Percentiles rank a stretch among this genome's conserved stretches.
These are phyloP conservation scores for Porites cylindrica DNA, from an alignment of 92 coral and sea anemone genomes.

Conservation along the genomic window DNA sequence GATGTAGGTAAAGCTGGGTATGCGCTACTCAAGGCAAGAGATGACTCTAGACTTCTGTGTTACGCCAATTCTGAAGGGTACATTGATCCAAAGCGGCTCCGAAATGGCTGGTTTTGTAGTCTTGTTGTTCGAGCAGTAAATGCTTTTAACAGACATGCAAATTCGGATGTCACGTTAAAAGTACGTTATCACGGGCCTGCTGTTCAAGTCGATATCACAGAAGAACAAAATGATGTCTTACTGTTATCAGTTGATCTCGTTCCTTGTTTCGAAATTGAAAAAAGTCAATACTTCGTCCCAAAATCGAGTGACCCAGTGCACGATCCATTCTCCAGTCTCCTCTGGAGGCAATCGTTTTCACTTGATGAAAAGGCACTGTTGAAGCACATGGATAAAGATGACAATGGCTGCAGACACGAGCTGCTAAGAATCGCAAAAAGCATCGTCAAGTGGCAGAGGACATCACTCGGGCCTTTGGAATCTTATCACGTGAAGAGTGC, in stretches of 20 bases:
- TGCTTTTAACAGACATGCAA: neutral
- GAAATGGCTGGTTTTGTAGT: conserved; percentile 59
- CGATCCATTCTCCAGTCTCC: conserved; percentile 8
- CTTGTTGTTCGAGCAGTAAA: conserved; percentile 48
- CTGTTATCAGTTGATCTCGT: conserved; percentile 70
- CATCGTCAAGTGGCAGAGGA: conserved; percentile 51
- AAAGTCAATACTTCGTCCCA: conserved; percentile 60
- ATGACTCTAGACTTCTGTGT: conserved; percentile 33
- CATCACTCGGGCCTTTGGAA: conserved; percentile 57
- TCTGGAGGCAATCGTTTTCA: conserved; percentile 72
- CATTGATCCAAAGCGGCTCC: conserved; percentile 52
- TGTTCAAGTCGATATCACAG: conserved; percentile 28
- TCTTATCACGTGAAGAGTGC: conserved; percentile 80
- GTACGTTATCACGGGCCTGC: neutral
- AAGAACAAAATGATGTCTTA: conserved; percentile 21
- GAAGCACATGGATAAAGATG: conserved; percentile 55
- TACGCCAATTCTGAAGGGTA: conserved; percentile 43
- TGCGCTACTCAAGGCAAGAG: conserved; percentile 57
- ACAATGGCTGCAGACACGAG: conserved; percentile 70
- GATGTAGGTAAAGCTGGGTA: conserved; percentile 49
- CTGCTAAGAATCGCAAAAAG: conserved; percentile 73
- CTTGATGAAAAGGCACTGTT: conserved; percentile 51
- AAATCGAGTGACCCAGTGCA: conserved; percentile 28
- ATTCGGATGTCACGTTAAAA: conserved; percentile 16
- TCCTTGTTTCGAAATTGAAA: conserved; percentile 52